Conservation (phyloP, 2,888 invertebrate species). For the Agrotis clavis region DNA sequence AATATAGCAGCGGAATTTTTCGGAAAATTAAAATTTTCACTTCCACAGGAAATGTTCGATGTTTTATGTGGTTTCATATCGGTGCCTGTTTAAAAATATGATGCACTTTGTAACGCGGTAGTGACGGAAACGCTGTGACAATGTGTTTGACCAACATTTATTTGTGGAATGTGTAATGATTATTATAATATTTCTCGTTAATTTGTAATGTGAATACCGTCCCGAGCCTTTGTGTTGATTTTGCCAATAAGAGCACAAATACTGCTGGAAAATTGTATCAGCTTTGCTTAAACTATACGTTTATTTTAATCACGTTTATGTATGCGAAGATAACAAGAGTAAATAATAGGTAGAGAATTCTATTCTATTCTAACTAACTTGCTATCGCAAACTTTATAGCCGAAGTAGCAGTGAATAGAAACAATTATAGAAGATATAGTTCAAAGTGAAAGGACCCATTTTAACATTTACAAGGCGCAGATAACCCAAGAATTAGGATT, state of each 20-base stretch:
- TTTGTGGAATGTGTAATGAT: conserved; percentile 41
- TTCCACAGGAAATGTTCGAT: conserved; percentile 81
- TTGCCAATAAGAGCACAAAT: conserved; percentile 11
- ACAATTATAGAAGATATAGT: conserved; percentile 44
- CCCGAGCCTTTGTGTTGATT: conserved; percentile 10
- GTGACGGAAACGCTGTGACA: conserved; percentile 65
- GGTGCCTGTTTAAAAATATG: conserved; percentile 77
- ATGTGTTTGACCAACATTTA: conserved; percentile 59
- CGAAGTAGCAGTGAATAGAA: conserved; percentile 30
- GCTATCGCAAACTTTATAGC: conserved; percentile 21
- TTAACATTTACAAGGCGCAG: conserved; percentile 51
- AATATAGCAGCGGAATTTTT: conserved; percentile 82
- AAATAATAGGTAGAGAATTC: background rate
- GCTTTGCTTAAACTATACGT: conserved; percentile 11
- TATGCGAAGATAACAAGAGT: conserved; percentile 26
- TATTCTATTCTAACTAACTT: conserved; percentile 25
- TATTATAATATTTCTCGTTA: conserved; percentile 38
- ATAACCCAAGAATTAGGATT: conserved; percentile 51
- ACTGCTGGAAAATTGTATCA: background rate
- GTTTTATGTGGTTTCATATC: conserved; percentile 84
- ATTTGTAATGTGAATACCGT: conserved; percentile 39
- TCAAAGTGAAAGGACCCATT: conserved; percentile 41
- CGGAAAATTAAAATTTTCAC: conserved; percentile 84
- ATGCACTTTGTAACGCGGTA: conserved; percentile 75
- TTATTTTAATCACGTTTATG: conserved; percentile 20